Percentiles rank a stretch among this genome's conserved stretches.
phyloP scores from a whole-genome alignment of 2,888 invertebrate genomes.

The Autographa pulchrina region DNA sequence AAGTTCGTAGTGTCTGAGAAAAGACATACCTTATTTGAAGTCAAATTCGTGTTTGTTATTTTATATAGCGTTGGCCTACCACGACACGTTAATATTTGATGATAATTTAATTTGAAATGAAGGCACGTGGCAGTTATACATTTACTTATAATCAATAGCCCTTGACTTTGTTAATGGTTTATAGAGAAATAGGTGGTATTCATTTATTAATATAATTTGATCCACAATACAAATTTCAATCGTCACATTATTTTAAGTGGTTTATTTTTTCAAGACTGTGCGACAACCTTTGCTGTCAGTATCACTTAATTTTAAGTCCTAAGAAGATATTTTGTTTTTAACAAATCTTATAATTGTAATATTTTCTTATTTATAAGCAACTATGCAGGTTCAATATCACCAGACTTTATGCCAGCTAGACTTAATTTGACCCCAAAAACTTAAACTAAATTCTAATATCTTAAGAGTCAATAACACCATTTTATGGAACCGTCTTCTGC shows the following conservation, averaged over 20 bases:
- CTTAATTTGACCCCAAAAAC: constrained; percentile 19
- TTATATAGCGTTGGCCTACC: neutral
- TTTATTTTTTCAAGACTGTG: too few relatives aligned
- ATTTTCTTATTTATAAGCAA: neutral
- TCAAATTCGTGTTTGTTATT: neutral
- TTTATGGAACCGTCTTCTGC: constrained; percentile 34
- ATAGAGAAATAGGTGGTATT: neutral
- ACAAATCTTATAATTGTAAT: too few relatives aligned
- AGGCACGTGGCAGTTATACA: neutral
- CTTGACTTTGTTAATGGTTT: neutral
- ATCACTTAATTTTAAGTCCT: too few relatives aligned
- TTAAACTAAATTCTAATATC: constrained; percentile 19
- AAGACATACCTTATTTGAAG: neutral
- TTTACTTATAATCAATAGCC: neutral
- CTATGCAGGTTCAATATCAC: neutral
- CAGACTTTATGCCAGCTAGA: neutral
- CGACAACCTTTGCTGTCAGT: too few relatives aligned
- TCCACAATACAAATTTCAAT: neutral
- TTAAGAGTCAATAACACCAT: constrained; percentile 45
- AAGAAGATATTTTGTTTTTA: too few relatives aligned
- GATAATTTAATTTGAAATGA: neutral
- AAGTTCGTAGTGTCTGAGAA: neutral
- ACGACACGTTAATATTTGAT: neutral
- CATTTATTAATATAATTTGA: neutral
- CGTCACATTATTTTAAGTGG: neutral